These are phyloP conservation scores for Mya arenaria DNA, from an alignment of 1,140 invertebrate genomes.

Conservation along the genomic window DNA sequence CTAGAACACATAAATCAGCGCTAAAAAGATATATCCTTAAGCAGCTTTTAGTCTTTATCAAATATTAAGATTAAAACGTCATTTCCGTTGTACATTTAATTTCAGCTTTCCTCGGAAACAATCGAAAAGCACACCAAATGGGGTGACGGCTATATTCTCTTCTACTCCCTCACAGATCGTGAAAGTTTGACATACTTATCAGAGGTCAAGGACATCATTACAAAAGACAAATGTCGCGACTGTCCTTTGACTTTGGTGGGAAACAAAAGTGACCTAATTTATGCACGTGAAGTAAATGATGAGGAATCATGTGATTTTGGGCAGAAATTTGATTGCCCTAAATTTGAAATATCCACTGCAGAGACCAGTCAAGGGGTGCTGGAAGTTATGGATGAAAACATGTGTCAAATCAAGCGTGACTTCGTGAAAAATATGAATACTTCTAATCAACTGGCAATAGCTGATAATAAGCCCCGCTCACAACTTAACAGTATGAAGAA, in stretches of 20 bases:
- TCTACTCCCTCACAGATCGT: constrained; percentile 71
- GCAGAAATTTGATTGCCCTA: constrained; percentile 71
- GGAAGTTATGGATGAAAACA: constrained; percentile 73
- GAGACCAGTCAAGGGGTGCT: constrained; percentile 69
- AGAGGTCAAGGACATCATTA: constrained; percentile 61
- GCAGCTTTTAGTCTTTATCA: no score
- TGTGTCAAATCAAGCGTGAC: constrained; percentile 71
- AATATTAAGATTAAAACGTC: no score
- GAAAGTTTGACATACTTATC: constrained; percentile 59
- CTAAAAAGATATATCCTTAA: no score
- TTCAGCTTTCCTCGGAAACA: constrained; percentile 58
- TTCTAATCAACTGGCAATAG: constrained; percentile 12
- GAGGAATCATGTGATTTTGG: constrained; percentile 60
- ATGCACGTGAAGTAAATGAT: constrained; percentile 65
- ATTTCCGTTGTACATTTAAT: no score
- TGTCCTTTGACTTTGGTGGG: constrained; percentile 67
- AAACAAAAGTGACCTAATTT: constrained; percentile 74
- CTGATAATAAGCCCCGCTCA: constrained; percentile 66
- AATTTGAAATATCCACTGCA: constrained; percentile 74
- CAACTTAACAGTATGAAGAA: constrained; percentile 75
- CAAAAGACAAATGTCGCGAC: constrained; percentile 58
- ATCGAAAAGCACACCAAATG: constrained; percentile 71
- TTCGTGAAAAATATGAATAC: constrained; percentile 68
- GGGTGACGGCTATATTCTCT: constrained; percentile 72
- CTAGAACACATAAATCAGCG: no score